These are phyloP conservation scores for Rhagium mordax DNA, from an alignment of 2,888 invertebrate genomes.

Conservation along the genomic window DNA sequence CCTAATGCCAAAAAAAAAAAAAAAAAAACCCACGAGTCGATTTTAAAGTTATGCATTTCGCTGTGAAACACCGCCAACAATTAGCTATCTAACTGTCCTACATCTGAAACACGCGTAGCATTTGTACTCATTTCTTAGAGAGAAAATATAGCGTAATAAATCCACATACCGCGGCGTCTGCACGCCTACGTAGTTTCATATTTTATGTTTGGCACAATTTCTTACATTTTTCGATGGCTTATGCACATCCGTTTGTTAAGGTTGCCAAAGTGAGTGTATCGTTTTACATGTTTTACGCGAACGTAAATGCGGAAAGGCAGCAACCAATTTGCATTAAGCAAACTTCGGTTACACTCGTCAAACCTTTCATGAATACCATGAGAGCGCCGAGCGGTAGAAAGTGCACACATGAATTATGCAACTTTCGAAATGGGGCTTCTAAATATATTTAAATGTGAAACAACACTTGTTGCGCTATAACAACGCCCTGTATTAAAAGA, in stretches of 20 bases:
- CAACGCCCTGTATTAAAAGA: too few species aligned
- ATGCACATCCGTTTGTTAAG: background rate
- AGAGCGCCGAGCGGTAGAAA: too few species aligned
- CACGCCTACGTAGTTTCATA: conserved; percentile 24
- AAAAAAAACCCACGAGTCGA: too few species aligned
- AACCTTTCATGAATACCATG: background rate
- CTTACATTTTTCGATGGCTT: conserved; percentile 18
- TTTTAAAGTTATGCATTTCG: too few species aligned
- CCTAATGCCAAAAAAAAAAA: too few species aligned
- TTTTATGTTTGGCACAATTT: conserved; percentile 32
- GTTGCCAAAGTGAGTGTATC: conserved; percentile 1
- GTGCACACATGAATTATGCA: too few species aligned
- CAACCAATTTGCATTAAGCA: background rate
- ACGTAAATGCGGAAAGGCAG: background rate
- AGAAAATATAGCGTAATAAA: conserved; percentile 20
- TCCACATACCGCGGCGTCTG: conserved; percentile 23
- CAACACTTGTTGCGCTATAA: too few species aligned
- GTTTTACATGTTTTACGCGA: background rate
- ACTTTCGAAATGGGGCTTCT: too few species aligned
- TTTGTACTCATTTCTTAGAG: conserved; percentile 7
- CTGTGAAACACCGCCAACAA: too few species aligned
- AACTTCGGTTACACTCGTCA: background rate
- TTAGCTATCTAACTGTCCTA: background rate
- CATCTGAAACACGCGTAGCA: background rate
- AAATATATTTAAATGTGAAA: too few species aligned